phyloP scores from a whole-genome alignment of 1,140 invertebrate genomes.

The Zophobas morio region DNA sequence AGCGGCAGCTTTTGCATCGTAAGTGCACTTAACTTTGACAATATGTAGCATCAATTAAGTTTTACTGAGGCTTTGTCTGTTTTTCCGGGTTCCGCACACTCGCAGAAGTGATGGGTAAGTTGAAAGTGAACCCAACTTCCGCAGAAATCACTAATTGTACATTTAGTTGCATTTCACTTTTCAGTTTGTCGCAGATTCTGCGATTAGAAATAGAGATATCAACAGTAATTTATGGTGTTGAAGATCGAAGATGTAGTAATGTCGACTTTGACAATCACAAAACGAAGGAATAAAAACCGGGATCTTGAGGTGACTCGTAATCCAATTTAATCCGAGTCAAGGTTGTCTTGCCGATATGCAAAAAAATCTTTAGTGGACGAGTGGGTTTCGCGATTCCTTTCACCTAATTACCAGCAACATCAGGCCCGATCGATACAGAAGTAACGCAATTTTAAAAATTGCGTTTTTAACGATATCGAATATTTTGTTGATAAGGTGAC shows the following conservation, averaged over 20 bases:
- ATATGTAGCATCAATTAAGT: slow-evolving; percentile 20
- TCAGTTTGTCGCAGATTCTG: slow-evolving; percentile 20
- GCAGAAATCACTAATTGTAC: not conserved
- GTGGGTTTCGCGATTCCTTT: slow-evolving; percentile 9
- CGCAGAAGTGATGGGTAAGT: not conserved
- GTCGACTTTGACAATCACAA: too few relatives aligned
- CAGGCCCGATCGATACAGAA: not conserved
- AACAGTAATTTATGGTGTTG: not conserved
- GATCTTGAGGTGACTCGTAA: not conserved
- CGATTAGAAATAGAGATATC: not conserved
- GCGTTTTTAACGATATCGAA: too few relatives aligned
- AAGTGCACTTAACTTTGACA: slow-evolving; percentile 38
- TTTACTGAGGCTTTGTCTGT: slow-evolving; percentile 6
- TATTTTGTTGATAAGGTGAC: too few relatives aligned
- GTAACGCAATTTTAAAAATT: not conserved
- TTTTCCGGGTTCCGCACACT: slow-evolving; percentile 18
- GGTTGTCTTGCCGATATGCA: not conserved
- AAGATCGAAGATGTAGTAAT: not conserved
- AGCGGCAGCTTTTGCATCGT: not conserved
- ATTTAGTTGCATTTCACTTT: not conserved
- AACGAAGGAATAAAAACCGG: too few relatives aligned
- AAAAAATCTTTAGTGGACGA: slow-evolving; percentile 14
- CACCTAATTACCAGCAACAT: slow-evolving; percentile 18
- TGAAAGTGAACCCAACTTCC: not conserved
- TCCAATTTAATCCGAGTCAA: slow-evolving; percentile 17